These are phyloP conservation scores for Dynastes hyllus DNA, from an alignment of 2,888 invertebrate species.

Conservation along the genomic window DNA sequence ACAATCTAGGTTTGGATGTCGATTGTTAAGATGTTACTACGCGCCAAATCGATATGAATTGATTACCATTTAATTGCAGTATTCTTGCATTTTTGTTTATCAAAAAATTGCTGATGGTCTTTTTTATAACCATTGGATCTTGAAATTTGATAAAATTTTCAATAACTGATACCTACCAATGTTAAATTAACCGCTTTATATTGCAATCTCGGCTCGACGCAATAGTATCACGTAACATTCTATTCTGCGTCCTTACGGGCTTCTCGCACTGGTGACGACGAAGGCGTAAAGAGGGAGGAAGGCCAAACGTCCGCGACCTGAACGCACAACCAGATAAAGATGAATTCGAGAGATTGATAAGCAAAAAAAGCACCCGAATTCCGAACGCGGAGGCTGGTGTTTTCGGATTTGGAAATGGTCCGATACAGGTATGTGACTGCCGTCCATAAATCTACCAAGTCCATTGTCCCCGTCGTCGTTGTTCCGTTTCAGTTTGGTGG, in stretches of 20 bases:
- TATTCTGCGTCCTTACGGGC: conserved; percentile 27
- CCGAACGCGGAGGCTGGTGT: conserved; percentile 55
- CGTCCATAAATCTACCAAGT: conserved; percentile 60
- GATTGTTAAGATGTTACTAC: too few species aligned
- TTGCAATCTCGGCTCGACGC: conserved; percentile 9
- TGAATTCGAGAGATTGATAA: conserved; percentile 53
- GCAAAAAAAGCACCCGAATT: conserved; percentile 51
- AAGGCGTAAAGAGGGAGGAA: conserved; percentile 11
- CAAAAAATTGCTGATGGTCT: too few species aligned
- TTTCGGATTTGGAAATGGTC: conserved; percentile 61
- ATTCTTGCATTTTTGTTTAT: too few species aligned
- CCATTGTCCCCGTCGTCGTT: conserved; percentile 57
- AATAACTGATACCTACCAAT: too few species aligned
- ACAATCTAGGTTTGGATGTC: too few species aligned
- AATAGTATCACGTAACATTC: conserved; percentile 40
- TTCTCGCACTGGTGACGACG: background rate
- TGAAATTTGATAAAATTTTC: too few species aligned
- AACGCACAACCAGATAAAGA: conserved; percentile 50
- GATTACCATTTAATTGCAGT: too few species aligned
- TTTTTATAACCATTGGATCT: too few species aligned
- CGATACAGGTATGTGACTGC: conserved; percentile 62
- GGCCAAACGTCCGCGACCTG: conserved; percentile 42
- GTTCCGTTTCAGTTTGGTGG: conserved; percentile 51
- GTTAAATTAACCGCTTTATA: too few species aligned
- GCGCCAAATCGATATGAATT: too few species aligned